Percentiles rank a stretch among this genome's conserved stretches.
Evolutionary conservation across 2,888 invertebrate species (phyloP).

Genomic region (Dynastes grantii): DNA sequence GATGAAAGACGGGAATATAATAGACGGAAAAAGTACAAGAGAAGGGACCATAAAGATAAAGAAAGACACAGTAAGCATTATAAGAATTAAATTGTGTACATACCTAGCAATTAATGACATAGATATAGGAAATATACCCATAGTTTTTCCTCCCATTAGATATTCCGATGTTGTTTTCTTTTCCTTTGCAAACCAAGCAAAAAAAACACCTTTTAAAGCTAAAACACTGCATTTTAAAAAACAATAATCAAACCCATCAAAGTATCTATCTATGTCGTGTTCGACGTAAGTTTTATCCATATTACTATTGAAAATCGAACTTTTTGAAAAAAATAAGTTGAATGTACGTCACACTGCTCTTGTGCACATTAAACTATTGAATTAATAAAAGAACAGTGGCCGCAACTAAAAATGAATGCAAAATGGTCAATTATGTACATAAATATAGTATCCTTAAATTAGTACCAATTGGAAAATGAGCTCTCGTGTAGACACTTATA

Average conservation of each 20-base stretch:
- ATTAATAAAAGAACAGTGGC: conserved; percentile 44
- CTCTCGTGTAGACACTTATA: conserved; percentile 56
- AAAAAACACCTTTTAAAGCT: conserved; percentile 80
- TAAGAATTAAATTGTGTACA: conserved; percentile 54
- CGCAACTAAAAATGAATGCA: conserved; percentile 56
- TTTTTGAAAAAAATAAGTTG: conserved; percentile 9
- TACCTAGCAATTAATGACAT: conserved; percentile 86
- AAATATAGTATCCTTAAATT: conserved; percentile 63
- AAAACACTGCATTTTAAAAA: conserved; percentile 79
- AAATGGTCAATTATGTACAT: conserved; percentile 61
- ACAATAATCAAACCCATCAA: conserved; percentile 80
- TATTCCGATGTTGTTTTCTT: conserved; percentile 81
- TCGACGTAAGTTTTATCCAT: conserved; percentile 50
- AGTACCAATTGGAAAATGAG: conserved; percentile 65
- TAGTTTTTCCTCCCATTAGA: conserved; percentile 82
- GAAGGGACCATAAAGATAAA: conserved; percentile 50
- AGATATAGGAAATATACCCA: conserved; percentile 86
- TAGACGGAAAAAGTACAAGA: conserved; percentile 46
- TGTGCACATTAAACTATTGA: conserved; percentile 27
- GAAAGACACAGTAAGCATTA: conserved; percentile 41
- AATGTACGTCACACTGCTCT: conserved; percentile 22
- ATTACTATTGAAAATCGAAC: conserved; percentile 14
- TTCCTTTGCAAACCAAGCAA: conserved; percentile 81
- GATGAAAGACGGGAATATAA: conserved; percentile 52
- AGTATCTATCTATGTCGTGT: conserved; percentile 66